Base-by-base conservation (phyloP, 2,113 vertebrate species). In the Tetraodon nigroviridis region DNA sequence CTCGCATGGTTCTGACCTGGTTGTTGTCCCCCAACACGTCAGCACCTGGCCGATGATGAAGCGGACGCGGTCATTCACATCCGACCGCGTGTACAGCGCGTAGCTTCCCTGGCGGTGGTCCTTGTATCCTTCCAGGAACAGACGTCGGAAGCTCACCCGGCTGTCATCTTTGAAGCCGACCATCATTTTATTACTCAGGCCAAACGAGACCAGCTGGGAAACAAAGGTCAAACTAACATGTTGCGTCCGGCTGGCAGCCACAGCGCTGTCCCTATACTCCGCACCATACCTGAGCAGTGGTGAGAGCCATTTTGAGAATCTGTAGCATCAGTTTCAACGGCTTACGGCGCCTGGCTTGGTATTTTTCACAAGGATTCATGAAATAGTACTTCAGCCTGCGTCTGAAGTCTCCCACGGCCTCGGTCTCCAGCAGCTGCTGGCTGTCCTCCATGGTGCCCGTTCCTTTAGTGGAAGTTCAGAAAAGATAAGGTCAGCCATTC, bases 301-400 rank as follows among this genome's bases (percentile, higher is more conserved):
- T 94, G 81, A 94, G 92, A 0, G 76, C 90, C 50, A 97, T 96
- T 85, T 97, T 99, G 61, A 97, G 78, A 69, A 98, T 91, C 53
- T 99, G 96, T 64, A 97, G 85, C 49, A 87, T 90, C 58, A 98
- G 90, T 73, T 98, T 98, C 94, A 95, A 97, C 0, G 96, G 95
- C 63, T 95, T 98, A 57, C 94, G 93, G 13, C 94, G 92, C 17
- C 93, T 89, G n/a, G 95, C 93, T 87, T 82, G 90, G 79, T 95
- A 95, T 75, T 98, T 99, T 74, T 99, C 94, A 76, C 95, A 99
- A 0, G 95, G 95, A 67, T 94, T 98, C 95, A 97, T 98, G 72
- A 99, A 99, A 80, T 93, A 98, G 83, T 94, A 96, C 64, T 96
- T 97, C 59, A 99, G 91, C 67, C 91, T 93, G 57, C 93, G 89